These are phyloP conservation scores for Drosophila rubida DNA, from an alignment of 2,888 invertebrate species.

Conservation along the genomic window DNA sequence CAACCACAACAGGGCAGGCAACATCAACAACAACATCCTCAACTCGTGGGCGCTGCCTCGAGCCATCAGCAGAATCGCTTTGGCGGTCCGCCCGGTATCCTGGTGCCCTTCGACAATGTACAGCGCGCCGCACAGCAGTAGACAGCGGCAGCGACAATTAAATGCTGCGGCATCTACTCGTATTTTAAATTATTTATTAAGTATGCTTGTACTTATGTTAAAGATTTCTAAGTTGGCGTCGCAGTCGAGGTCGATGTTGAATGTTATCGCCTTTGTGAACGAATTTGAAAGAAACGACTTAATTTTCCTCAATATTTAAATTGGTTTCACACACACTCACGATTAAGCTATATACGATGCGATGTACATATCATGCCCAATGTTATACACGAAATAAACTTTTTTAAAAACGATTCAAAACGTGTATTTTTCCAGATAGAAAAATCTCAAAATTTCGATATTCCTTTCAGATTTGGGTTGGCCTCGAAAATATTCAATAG, in stretches of 20 bases:
- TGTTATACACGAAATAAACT: conserved; percentile 50
- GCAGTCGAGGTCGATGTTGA: not conserved
- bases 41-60: conserved; percentile 16
- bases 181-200: conserved; percentile 74
- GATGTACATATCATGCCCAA: conserved; percentile 40
- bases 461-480: no score
- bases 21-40: conserved; percentile 21
- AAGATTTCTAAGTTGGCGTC: conserved; percentile 42
- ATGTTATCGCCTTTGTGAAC: conserved; percentile 15
- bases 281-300: conserved; percentile 38
- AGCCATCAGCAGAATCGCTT: conserved; percentile 73
- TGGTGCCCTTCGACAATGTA: conserved; percentile 82
- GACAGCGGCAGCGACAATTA: conserved; percentile 1
- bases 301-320: conserved; percentile 19
- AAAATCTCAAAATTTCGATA: no score
- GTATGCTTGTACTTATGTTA: conserved; percentile 65
- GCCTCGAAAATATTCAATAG: no score
- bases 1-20: conserved; percentile 19
- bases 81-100: conserved; percentile 84
- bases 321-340: conserved; percentile 1
- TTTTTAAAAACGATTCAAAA: conserved; percentile 30
- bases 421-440: no score
- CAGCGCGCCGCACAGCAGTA: conserved; percentile 63
- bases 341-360: conserved; percentile 13
- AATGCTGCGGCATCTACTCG: conserved; percentile 47